Conservation (phyloP, 2,113 vertebrate species). For the Rhadina sibilatrix region DNA sequence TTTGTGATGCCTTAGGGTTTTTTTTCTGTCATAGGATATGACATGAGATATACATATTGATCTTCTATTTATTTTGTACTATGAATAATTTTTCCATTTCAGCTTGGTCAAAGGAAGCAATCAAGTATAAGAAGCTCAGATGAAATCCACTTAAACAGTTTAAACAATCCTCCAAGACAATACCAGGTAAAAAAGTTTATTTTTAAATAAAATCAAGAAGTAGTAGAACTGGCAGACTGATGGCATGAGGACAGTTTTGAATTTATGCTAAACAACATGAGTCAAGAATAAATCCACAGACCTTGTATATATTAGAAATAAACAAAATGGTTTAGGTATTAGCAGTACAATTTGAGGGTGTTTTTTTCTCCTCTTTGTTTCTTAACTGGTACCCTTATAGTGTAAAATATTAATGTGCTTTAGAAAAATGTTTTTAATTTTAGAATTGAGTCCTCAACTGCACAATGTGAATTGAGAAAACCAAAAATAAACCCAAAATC, state of each 20-base stretch:
- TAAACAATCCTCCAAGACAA: slow-evolving; percentile 76
- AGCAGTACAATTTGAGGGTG: background rate
- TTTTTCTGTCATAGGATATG: background rate
- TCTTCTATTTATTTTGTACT: background rate
- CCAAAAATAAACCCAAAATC: background rate
- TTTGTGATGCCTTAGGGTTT: background rate
- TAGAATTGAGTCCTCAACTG: background rate
- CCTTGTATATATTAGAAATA: background rate
- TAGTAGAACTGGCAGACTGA: background rate
- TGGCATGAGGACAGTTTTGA: background rate
- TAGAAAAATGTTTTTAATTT: background rate
- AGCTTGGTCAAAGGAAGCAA: slow-evolving; percentile 81
- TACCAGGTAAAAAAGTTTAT: slow-evolving; percentile 84
- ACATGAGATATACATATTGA: background rate
- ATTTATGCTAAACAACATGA: background rate
- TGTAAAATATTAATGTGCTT: background rate
- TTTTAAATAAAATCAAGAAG: background rate
- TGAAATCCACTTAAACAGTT: slow-evolving; percentile 78
- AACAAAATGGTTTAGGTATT: background rate
- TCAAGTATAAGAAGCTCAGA: slow-evolving; percentile 76
- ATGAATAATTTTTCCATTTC: slow-evolving; percentile 42
- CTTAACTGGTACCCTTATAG: background rate
- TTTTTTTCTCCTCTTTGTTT: background rate
- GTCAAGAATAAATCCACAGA: background rate
- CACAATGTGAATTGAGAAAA: background rate